Conservation (phyloP, 2,113 vertebrate species). For the Ptilonorhynchus violaceus region DNA sequence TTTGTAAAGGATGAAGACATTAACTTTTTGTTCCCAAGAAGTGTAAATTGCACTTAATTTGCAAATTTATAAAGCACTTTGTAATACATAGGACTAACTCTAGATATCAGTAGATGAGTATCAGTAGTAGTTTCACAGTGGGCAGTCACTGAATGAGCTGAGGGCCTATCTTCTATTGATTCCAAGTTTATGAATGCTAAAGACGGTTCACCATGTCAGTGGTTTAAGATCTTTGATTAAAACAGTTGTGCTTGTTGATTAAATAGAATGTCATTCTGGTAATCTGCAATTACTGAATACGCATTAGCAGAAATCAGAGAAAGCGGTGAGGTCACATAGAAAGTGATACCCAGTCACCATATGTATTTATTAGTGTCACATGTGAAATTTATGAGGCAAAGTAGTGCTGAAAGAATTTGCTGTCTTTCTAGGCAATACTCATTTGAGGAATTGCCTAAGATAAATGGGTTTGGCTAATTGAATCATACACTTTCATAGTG, state of each 20-base stretch:
- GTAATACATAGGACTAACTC: not conserved
- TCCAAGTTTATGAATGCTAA: not conserved
- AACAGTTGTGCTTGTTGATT: not conserved
- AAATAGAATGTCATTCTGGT: not conserved
- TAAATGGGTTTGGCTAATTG: conserved; percentile 77
- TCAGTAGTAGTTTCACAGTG: not conserved
- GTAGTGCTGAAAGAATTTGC: conserved; percentile 45
- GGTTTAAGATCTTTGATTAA: conserved; percentile 36
- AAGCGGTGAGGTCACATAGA: conserved; percentile 12
- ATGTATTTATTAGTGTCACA: conserved; percentile 50
- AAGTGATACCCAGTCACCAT: conserved; percentile 14
- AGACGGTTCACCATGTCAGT: not conserved
- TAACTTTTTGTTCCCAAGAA: conserved; percentile 5
- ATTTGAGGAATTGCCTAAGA: conserved; percentile 74
- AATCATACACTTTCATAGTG: conserved; percentile 76
- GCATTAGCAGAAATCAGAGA: not conserved
- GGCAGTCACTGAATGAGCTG: not conserved
- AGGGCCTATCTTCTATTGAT: not conserved
- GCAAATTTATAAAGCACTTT: not conserved
- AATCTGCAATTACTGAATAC: conserved; percentile 23
- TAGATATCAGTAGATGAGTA: not conserved
- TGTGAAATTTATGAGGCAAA: conserved; percentile 61
- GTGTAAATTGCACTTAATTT: not conserved
- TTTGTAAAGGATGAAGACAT: conserved; percentile 16
- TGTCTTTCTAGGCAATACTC: conserved; percentile 61